Base-by-base conservation (phyloP, 1,140 invertebrate species). In the Monochamus saltuarius region DNA sequence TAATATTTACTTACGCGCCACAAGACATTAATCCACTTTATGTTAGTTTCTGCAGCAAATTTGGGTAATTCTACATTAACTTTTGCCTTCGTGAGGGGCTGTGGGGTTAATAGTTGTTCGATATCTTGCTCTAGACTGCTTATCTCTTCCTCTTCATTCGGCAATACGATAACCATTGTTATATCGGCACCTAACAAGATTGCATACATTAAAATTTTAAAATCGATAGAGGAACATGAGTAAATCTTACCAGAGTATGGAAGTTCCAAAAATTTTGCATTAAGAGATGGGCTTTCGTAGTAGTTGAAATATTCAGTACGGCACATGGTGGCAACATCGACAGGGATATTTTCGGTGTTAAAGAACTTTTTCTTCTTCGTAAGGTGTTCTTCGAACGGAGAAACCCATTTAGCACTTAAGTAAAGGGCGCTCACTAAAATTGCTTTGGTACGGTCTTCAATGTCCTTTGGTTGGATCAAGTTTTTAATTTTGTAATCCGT, bases 361-460 rank as follows among this genome's bases (percentile, higher is more conserved):
- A 76, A 47, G 80, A 67, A 70, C 76, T 66, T 73, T 84, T 88
- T 29, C 73, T 73, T 61, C 68, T 70, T 1, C 72, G 73, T 42
- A 49, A 62, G 0, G 83, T 87, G 1, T 60, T 47, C 1, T 70
- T 69, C 65, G 63, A 90, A 89, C 38, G 80, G 73, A 8, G 73
- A 75, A 46, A 78, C 64, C 88, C 88, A 89, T 39, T 76, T 77
- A 39, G 59, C 73, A 19, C 92, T 93, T 75, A 95, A 95, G 73
- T 94, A 91, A 22, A 95, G 78, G 10, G 90, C 90, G 77, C 94
- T 95, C 0, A 91, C 77, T 1, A 95, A 77, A 7, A 95, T 81
- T 13, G 92, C 56, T 54, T 76, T 82, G 62, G 84, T 86, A 17
- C 80, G 68, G 8, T 74, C 64, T 54, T 79, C 66, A 1, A 90